These are phyloP conservation scores for Drosophila lacertosa DNA, from an alignment of 1,140 invertebrate species.

Conservation along the genomic window DNA sequence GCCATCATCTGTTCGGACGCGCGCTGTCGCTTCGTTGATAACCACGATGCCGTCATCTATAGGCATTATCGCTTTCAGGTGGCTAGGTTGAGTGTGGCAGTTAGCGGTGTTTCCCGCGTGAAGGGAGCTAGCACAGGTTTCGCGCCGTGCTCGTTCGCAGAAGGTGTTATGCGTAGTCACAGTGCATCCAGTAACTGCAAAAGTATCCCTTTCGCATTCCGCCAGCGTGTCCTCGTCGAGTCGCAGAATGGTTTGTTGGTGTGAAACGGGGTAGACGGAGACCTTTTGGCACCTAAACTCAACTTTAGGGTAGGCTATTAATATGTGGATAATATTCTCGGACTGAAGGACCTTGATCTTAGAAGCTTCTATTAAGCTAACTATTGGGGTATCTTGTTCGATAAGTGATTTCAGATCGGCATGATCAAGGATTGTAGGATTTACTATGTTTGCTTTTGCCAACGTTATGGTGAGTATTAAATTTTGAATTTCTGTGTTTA, in stretches of 20 bases:
- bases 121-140: slow-evolving; percentile 2
- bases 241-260: not conserved
- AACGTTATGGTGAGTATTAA: slow-evolving; percentile 1
- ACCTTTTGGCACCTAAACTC: no score
- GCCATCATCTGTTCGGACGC: no score
- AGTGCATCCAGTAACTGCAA: slow-evolving; percentile 1
- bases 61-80: no score
- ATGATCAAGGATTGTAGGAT: no score
- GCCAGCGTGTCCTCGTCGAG: not conserved
- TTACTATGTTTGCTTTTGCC: slow-evolving; percentile 7
- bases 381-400: no score
- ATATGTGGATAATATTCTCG: no score
- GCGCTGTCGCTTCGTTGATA: no score
- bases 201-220: not conserved
- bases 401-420: no score
- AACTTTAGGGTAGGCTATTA: no score
- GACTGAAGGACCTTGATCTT: no score
- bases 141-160: not conserved
- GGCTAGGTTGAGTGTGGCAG: not conserved
- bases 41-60: no score
- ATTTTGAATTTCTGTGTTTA: slow-evolving; percentile 4
- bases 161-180: not conserved
- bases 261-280: not conserved
- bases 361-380: no score
- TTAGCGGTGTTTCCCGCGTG: not conserved